Base-by-base conservation (phyloP, 2,888 invertebrate genomes). In the Noctua pronuba region DNA sequence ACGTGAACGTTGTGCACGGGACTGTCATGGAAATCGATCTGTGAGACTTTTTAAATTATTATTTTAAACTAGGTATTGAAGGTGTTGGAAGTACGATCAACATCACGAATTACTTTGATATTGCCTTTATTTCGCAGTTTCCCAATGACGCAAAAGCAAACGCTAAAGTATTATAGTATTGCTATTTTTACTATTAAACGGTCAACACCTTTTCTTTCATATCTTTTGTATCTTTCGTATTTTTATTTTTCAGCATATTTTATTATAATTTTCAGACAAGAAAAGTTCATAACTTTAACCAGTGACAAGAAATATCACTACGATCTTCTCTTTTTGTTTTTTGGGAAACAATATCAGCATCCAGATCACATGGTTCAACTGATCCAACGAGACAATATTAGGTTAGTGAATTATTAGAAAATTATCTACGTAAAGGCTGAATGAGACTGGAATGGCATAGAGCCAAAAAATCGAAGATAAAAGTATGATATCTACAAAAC, bases 1-100 rank as follows among this genome's bases (percentile, higher is more conserved):
- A 97, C 93, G 96, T 98, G 0, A 98, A 98, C 89, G 94, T 98
- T 0, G 96, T 98, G 0, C 95, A 96, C 31, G 97, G 97, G 41
- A 95, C 94, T 10, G 94, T 98, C 92, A 94, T 95, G 1, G 94
- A 94, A 67, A 97, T 98, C 52, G 93, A 97, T 88, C 97, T 96
- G 97, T 97, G 86, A 90, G 90, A 80, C 4, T 41, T n/a, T 0
- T 38, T 31, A 0, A 52, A 41, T 44, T 49, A 31, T 21, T 28
- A 52, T 46, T 38, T 58, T 44, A 13, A 24, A 44, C n/a, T 70
- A 18, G 2, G 16, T 60, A 41, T 41, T 41, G 41, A 13, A 2
- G 41, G n/a, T 70, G n/a, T 55, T 21, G n/a, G 46, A 46, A 10
- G 31, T 69, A 35, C 4, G 38, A 58, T 28, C 13, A 38, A 69